Evolutionary conservation across 2,797 vertebrate species (phyloP).

Genomic region (Enteromius viviparus): DNA sequence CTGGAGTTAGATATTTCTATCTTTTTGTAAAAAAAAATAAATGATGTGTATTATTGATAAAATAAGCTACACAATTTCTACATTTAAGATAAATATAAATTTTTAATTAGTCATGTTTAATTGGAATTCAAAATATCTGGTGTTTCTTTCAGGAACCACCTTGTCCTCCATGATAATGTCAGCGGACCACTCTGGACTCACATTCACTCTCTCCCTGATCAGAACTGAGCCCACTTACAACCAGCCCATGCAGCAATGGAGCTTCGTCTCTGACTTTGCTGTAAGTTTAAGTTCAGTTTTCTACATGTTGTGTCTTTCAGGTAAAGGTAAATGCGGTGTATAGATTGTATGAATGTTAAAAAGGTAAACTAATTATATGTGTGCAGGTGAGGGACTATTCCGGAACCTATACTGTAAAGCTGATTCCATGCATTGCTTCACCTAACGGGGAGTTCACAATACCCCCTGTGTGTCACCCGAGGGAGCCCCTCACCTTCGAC

Average conservation of each 20-base stretch:
- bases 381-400: conserved; percentile 85
- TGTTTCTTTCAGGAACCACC: conserved; percentile 74
- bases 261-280: conserved; percentile 84
- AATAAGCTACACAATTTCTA: background rate
- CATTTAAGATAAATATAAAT: background rate
- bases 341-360: background rate
- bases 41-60: background rate
- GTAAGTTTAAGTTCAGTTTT: conserved; percentile 69
- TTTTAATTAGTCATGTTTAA: conserved; percentile 2
- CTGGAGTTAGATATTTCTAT: background rate
- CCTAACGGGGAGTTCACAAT: conserved; percentile 82
- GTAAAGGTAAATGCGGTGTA: background rate
- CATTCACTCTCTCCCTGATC: conserved; percentile 81
- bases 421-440: conserved; percentile 81
- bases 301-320: background rate
- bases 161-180: conserved; percentile 83
- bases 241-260: conserved; percentile 87
- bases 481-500: conserved; percentile 83
- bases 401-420: conserved; percentile 84
- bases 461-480: conserved; percentile 82
- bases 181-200: conserved; percentile 81
- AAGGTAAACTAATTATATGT: background rate
- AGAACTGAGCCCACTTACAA: conserved; percentile 83
- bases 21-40: background rate
- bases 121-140: background rate